Base-by-base conservation (phyloP, 2,888 invertebrate species). In the Lasioglossum zephyrum region DNA sequence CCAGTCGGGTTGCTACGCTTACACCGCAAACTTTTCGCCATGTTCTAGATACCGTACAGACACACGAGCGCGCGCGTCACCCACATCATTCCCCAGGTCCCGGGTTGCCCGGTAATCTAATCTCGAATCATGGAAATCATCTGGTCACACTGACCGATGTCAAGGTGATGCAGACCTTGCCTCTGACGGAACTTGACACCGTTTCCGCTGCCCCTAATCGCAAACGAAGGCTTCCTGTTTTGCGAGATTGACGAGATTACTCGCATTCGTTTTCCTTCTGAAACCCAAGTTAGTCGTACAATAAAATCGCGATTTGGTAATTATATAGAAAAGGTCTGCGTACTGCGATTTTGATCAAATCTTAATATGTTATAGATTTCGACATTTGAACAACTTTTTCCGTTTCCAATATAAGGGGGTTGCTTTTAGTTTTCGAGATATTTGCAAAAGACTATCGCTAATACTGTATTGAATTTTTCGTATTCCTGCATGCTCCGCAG, bases 1-100 rank as follows among this genome's bases (percentile, higher is more conserved):
- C 85, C 77, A 81, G 63, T 74, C 81, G 81, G 81, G 70, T 80
- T 82, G 72, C 60, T 81, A 75, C 84, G 72, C 82, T 80, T 76
- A 70, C 72, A 79, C 75, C 82, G 80, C 44, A 75, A 88, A 90
- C 84, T 81, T 81, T 82, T 41, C 69, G 41, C 22, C 22, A 22
- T 39, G 22, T 22, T 69, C 69, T 39, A 39, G 39, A 22, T 11
- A 39, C 69, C n/a, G 9, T 11, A 9, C 57, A 9, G 36, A 36
- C 26, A 11, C 26, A 8, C n/a, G 3, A 0, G 1, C n/a, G 4
- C 26, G 1, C 13, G 16, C 31, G 5, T 16, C 31, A 26, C 63
- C 22, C 0, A 18, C 36, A 4, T 53, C 53, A 1, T 22, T n/a
- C n/a, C 9, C 66, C 13, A 36, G 31, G 66, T 31, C 66, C 11